A percentile compares a stretch with the other conserved stretches of the same genome.
Conservation (phyloP, 1,140 invertebrate genomes). For the Pseudobourletiella spinata region DNA sequence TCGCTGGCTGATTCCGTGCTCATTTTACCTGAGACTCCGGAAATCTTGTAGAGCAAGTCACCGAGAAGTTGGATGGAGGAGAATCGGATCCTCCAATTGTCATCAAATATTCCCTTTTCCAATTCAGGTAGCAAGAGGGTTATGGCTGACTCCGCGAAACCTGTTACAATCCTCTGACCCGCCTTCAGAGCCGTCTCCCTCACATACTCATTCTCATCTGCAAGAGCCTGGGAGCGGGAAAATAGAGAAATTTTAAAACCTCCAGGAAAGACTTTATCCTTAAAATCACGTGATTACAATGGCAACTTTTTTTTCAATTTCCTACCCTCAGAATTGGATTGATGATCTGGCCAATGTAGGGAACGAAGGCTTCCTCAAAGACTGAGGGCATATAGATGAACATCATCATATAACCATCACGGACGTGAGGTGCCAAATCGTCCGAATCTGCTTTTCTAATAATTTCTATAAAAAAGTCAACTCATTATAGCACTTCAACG, state of each 20-base stretch:
- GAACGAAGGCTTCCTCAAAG: constrained; percentile 80
- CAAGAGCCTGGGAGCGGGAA: constrained; percentile 58
- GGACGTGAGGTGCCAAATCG: constrained; percentile 93
- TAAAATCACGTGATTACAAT: background rate
- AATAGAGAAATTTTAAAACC: too few relatives aligned
- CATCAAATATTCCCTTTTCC: constrained; percentile 86
- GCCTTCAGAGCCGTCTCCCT: constrained; percentile 92
- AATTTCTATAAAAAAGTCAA: constrained; percentile 68
- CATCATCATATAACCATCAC: constrained; percentile 99
- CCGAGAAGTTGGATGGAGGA: constrained; percentile 93
- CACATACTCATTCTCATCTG: constrained; percentile 98
- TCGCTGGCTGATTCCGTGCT: constrained; percentile 95
- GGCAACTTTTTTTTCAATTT: too few relatives aligned
- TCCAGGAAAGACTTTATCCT: background rate
- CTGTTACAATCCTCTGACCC: constrained; percentile 91
- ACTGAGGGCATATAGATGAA: constrained; percentile 98
- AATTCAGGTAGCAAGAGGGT: constrained; percentile 85
- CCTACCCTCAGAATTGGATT: constrained; percentile 84
- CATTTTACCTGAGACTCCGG: constrained; percentile 97
- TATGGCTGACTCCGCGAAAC: constrained; percentile 94
- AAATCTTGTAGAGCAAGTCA: constrained; percentile 92
- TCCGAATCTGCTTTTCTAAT: constrained; percentile 87
- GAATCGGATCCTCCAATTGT: constrained; percentile 97
- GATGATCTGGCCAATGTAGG: constrained; percentile 95
- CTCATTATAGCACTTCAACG: background rate